phyloP scores from a whole-genome alignment of 2,113 vertebrate species.

The Actenoides hombroni region DNA sequence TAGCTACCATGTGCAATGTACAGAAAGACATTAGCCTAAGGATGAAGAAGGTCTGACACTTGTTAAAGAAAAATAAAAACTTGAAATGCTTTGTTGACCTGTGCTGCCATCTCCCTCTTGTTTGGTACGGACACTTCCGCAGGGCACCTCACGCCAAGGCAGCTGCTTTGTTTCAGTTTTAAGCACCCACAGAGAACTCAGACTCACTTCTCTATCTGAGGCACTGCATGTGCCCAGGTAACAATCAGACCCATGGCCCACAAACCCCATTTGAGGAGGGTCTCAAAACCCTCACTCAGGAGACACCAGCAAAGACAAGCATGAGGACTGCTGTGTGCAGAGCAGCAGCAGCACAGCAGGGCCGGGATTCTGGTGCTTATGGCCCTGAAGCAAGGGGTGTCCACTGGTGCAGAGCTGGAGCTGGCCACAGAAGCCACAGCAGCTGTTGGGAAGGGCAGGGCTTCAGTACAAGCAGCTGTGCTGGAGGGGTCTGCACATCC shows the following conservation, averaged over 20 bases:
- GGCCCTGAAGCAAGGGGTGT: neutral
- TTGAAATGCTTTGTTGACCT: neutral
- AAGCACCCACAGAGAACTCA: neutral
- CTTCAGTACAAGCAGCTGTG: accelerated
- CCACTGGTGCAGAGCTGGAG: neutral
- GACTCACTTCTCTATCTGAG: neutral
- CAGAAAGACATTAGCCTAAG: neutral
- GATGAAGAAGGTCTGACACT: neutral
- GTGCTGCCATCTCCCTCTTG: neutral
- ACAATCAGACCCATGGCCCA: accelerated
- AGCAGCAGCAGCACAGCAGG: neutral
- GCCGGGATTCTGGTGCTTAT: neutral
- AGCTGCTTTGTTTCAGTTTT: neutral
- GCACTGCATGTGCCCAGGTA: neutral
- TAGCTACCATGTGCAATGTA: neutral
- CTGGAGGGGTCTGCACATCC: accelerated
- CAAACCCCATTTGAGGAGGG: neutral
- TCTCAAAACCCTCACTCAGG: neutral
- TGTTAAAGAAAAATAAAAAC: neutral
- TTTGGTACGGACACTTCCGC: neutral
- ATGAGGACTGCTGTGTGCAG: accelerated
- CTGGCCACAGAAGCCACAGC: neutral
- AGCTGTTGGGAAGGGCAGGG: neutral
- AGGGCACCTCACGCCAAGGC: neutral
- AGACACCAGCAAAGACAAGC: neutral